phyloP scores from a whole-genome alignment of 1,140 invertebrate species.

The Aradophagus sp. region DNA sequence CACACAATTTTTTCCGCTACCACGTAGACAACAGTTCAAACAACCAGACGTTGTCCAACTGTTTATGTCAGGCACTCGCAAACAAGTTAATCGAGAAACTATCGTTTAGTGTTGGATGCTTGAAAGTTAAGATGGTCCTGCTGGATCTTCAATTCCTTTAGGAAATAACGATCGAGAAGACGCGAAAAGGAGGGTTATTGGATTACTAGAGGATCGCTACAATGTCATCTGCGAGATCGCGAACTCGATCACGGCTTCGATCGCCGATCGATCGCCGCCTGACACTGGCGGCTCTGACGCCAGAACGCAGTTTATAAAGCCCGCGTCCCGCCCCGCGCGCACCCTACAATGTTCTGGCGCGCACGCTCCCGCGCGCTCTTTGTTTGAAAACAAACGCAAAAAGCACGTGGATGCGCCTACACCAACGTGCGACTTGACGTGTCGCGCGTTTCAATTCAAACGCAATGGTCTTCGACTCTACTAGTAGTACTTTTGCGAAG shows the following conservation, averaged over 20 bases:
- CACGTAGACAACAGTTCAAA: too few species aligned
- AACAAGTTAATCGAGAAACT: background rate
- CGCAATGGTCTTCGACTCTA: too few species aligned
- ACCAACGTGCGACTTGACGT: conserved; percentile 39
- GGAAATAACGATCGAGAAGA: too few species aligned
- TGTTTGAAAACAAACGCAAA: conserved; percentile 70
- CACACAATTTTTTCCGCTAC: conserved; percentile 7
- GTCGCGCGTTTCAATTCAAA: too few species aligned
- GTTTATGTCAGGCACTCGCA: too few species aligned
- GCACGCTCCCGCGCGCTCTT: conserved; percentile 58
- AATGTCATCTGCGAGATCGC: conserved; percentile 13
- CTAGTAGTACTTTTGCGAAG: too few species aligned
- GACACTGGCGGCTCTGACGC: conserved; percentile 65
- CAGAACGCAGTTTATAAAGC: conserved; percentile 72
- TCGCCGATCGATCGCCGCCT: conserved; percentile 57
- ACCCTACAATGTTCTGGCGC: too few species aligned
- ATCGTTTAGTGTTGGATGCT: background rate
- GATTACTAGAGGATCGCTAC: conserved; percentile 47
- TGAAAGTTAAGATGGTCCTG: conserved; percentile 26
- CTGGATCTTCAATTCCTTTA: conserved; percentile 25
- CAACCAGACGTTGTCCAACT: too few species aligned
- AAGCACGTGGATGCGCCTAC: conserved; percentile 49
- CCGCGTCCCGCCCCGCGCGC: conserved; percentile 62
- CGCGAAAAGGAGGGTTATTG: conserved; percentile 26
- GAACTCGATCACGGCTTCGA: conserved; percentile 13